phyloP scores from a whole-genome alignment of 2,113 vertebrate species.

The Lepus americanus region DNA sequence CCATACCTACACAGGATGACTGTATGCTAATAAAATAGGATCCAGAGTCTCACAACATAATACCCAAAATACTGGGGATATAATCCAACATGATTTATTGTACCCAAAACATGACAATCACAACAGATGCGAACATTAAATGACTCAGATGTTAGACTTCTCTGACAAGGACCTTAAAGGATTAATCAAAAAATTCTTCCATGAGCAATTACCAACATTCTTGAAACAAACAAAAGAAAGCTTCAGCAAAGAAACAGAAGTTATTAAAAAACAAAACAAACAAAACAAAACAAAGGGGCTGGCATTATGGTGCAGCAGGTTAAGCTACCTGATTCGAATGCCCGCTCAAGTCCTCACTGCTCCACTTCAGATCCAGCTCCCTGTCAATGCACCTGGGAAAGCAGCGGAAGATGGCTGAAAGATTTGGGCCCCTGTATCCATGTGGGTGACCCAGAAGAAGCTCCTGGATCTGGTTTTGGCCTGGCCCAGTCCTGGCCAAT shows the following conservation, averaged over 20 bases:
- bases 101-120: neutral
- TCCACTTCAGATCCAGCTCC: too few species aligned
- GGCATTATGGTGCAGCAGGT: too few species aligned
- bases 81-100: neutral
- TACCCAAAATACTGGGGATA: neutral
- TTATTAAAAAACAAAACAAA: neutral
- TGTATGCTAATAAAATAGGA: neutral
- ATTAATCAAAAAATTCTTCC: neutral
- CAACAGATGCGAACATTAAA: neutral
- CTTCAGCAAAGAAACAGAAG: neutral
- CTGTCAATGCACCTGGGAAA: too few species aligned
- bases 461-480: too few species aligned
- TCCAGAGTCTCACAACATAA: neutral
- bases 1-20: neutral
- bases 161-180: slow-evolving; percentile 47
- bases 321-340: too few species aligned
- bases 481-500: too few species aligned
- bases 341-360: too few species aligned
- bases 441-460: too few species aligned
- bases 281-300: too few species aligned
- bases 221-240: neutral
- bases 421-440: too few species aligned
- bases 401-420: too few species aligned
- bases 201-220: neutral
- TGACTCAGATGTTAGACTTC: too few species aligned